phyloP scores from a whole-genome alignment of 1,140 invertebrate species.

The Philopotamus ludificatus region DNA sequence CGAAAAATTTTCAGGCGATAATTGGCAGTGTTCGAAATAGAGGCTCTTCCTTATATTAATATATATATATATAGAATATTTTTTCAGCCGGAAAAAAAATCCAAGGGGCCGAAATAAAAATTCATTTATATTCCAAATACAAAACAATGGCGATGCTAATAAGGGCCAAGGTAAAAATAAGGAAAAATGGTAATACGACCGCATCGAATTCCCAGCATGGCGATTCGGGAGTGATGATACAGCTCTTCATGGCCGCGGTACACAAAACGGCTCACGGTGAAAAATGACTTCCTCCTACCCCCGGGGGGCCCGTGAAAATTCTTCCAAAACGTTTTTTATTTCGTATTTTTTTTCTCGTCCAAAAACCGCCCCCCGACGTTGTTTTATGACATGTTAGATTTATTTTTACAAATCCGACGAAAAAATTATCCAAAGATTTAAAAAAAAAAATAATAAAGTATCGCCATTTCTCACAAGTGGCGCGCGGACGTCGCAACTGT shows the following conservation, averaged over 20 bases:
- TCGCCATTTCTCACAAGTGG: neutral
- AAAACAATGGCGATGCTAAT: neutral
- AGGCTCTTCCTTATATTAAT: neutral
- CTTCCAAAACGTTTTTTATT: conserved; percentile 14
- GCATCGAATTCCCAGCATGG: neutral
- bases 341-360: neutral
- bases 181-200: neutral
- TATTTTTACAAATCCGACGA: conserved; percentile 25
- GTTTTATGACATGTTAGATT: conserved; percentile 26
- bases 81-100: neutral
- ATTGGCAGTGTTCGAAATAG: neutral
- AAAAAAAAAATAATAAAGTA: too few relatives aligned
- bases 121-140: neutral
- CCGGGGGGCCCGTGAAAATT: neutral
- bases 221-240: conserved; percentile 1
- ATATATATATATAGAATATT: too few relatives aligned
- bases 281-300: conserved; percentile 20
- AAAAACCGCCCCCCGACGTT: conserved; percentile 12
- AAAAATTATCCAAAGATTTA: conserved; percentile 22
- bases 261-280: neutral
- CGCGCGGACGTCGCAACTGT: neutral
- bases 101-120: neutral
- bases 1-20: neutral
- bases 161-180: neutral
- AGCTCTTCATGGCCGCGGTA: neutral